A percentile compares a stretch with the other conserved stretches of the same genome.
Conservation (phyloP, 2,113 vertebrate genomes). For the Rhinogobius similis region DNA sequence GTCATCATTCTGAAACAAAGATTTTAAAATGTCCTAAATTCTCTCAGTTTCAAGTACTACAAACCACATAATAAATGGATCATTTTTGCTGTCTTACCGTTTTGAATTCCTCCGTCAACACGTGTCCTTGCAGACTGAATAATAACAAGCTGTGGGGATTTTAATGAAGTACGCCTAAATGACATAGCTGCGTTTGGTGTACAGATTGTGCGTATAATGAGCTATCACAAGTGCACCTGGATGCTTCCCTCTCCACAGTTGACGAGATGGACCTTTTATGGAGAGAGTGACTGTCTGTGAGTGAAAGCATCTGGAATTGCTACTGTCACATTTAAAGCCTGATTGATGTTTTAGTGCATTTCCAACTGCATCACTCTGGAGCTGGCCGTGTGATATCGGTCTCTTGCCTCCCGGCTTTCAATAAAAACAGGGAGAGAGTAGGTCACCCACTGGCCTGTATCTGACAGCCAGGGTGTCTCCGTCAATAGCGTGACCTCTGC, state of each 20-base stretch:
- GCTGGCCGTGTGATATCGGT: slow-evolving; percentile 39
- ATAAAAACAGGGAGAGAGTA: slow-evolving; percentile 48
- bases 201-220: slow-evolving; percentile 5
- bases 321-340: slow-evolving; percentile 50
- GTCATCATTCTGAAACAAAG: no score
- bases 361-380: slow-evolving; percentile 55
- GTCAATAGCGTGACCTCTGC: slow-evolving; percentile 61
- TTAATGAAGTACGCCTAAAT: slow-evolving; percentile 1
- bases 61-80: background rate
- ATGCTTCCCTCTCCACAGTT: background rate
- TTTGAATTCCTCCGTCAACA: background rate
- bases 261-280: slow-evolving; percentile 2
- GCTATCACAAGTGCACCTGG: background rate
- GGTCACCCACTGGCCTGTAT: slow-evolving; percentile 55
- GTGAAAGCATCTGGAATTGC: slow-evolving; percentile 45
- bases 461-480: slow-evolving; percentile 50
- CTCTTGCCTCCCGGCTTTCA: slow-evolving; percentile 55
- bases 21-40: background rate
- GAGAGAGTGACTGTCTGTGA: slow-evolving; percentile 23
- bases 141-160: background rate
- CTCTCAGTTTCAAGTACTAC: background rate
- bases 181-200: background rate
- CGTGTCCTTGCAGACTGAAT: slow-evolving; percentile 4
- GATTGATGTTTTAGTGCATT: slow-evolving; percentile 58
- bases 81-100: background rate